A percentile compares a stretch with the other conserved stretches of the same genome.
Evolutionary conservation across 64 coral and sea anemone species (phyloP).

Genomic region (Montipora cactus): DNA sequence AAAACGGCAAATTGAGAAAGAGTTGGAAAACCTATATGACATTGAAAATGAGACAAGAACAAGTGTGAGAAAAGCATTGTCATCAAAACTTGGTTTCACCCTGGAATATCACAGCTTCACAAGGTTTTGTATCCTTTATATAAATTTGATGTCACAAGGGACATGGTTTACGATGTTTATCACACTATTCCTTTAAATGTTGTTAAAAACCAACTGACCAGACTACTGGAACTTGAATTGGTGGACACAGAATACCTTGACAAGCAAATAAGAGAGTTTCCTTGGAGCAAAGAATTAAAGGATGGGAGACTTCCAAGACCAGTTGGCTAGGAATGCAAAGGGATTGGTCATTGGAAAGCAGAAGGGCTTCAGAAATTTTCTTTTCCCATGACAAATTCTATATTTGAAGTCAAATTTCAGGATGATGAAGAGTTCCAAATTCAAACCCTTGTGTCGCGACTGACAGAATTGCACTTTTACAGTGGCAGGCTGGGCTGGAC

Average conservation of each 20-base stretch:
- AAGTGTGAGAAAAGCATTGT: slow-evolving; percentile 51
- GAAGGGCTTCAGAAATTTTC: slow-evolving; percentile 49
- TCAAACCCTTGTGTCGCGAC: slow-evolving; percentile 15
- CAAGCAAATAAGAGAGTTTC: slow-evolving; percentile 50
- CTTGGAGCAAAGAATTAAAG: slow-evolving; percentile 46
- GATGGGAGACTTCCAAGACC: slow-evolving; percentile 47
- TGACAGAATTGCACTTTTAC: slow-evolving; percentile 45
- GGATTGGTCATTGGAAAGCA: slow-evolving; percentile 52
- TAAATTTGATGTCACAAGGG: slow-evolving; percentile 63
- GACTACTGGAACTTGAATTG: slow-evolving; percentile 35
- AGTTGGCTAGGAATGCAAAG: slow-evolving; percentile 46
- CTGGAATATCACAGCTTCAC: slow-evolving; percentile 43
- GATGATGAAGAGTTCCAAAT: slow-evolving; percentile 39
- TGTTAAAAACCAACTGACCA: slow-evolving; percentile 49
- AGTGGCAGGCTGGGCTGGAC: slow-evolving; percentile 40
- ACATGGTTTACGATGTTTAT: slow-evolving; percentile 79
- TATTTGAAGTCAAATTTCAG: slow-evolving; percentile 21
- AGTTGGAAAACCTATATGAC: slow-evolving; percentile 43
- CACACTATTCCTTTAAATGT: slow-evolving; percentile 68
- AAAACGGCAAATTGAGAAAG: slow-evolving; percentile 25
- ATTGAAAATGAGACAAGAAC: slow-evolving; percentile 65
- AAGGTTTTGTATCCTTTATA: slow-evolving; percentile 67
- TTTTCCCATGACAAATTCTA: slow-evolving; percentile 35
- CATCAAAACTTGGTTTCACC: slow-evolving; percentile 58
- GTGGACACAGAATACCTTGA: slow-evolving; percentile 65